phyloP scores from a whole-genome alignment of 2,888 invertebrate species.

The Tubiluchus corallicola region DNA sequence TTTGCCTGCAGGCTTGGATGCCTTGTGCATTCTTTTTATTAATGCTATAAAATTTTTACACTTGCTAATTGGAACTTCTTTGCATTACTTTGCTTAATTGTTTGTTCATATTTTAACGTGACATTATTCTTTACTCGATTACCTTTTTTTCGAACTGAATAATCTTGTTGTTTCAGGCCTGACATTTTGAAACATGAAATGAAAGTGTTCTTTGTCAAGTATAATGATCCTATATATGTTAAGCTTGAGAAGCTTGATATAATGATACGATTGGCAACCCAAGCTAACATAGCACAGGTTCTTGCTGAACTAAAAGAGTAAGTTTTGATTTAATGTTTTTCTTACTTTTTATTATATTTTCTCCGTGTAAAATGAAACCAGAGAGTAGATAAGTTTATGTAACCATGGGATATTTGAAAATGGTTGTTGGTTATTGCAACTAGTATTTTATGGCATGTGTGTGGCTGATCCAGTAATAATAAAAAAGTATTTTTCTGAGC shows the following conservation, averaged over 20 bases:
- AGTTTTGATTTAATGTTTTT: no score
- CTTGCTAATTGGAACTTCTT: no score
- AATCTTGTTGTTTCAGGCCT: constrained; percentile 41
- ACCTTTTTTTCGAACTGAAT: not conserved
- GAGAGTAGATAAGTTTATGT: not conserved
- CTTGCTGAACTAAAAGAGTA: constrained; percentile 86
- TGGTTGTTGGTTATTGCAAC: not conserved
- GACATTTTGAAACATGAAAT: constrained; percentile 98
- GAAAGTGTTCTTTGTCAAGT: constrained; percentile 99
- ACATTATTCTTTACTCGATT: not conserved
- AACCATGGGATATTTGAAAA: not conserved
- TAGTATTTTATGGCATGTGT: constrained; percentile 4
- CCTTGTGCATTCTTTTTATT: no score
- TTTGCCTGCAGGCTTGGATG: no score
- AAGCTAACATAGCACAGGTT: constrained; percentile 93
- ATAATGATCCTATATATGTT: constrained; percentile 99
- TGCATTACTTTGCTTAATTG: no score
- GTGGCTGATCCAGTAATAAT: not conserved
- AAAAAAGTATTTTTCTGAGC: no score
- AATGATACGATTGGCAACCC: constrained; percentile 94
- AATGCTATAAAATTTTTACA: no score
- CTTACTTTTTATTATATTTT: no score
- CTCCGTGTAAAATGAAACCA: not conserved
- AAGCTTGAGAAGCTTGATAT: constrained; percentile 96
- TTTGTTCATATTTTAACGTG: not conserved